Evolutionary conservation across 2,888 invertebrate genomes (phyloP).

Genomic region (Gymnosoma rotundatum): DNA sequence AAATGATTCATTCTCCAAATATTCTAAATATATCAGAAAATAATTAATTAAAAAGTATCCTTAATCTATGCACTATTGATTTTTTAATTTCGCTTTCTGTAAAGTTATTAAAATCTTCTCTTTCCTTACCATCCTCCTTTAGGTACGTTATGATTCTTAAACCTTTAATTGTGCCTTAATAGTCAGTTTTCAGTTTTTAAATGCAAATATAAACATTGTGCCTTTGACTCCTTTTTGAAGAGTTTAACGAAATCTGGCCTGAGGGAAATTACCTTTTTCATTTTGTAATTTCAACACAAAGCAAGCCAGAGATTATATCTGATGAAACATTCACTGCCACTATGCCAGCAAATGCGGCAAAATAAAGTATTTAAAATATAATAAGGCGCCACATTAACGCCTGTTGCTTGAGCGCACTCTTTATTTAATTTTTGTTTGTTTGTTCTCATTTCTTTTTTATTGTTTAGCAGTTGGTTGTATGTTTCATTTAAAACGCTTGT

Average conservation of each 20-base stretch:
- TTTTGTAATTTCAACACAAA: conserved; percentile 62
- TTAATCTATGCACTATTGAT: too few relatives aligned
- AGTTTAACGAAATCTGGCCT: conserved; percentile 62
- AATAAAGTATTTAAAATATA: conserved; percentile 44
- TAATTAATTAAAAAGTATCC: too few relatives aligned
- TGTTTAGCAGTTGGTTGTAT: conserved; percentile 16
- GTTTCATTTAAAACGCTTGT: conserved; percentile 63
- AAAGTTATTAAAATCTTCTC: neutral
- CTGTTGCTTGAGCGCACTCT: conserved; percentile 63
- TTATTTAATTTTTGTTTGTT: conserved; percentile 36
- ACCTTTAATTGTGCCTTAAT: conserved; percentile 25
- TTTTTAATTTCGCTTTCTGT: neutral
- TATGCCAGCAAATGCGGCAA: neutral
- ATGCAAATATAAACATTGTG: conserved; percentile 23
- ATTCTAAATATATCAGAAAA: too few relatives aligned
- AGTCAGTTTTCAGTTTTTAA: neutral
- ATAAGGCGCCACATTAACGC: conserved; percentile 68
- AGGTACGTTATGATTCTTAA: neutral
- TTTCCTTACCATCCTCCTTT: neutral
- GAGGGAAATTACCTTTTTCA: conserved; percentile 71
- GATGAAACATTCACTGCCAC: neutral
- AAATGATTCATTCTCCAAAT: too few relatives aligned
- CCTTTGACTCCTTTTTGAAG: conserved; percentile 16
- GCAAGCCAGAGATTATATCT: conserved; percentile 14
- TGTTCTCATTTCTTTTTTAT: conserved; percentile 16